Conservation (phyloP, 2,113 vertebrate species). For the Formicarius rufipectus region DNA sequence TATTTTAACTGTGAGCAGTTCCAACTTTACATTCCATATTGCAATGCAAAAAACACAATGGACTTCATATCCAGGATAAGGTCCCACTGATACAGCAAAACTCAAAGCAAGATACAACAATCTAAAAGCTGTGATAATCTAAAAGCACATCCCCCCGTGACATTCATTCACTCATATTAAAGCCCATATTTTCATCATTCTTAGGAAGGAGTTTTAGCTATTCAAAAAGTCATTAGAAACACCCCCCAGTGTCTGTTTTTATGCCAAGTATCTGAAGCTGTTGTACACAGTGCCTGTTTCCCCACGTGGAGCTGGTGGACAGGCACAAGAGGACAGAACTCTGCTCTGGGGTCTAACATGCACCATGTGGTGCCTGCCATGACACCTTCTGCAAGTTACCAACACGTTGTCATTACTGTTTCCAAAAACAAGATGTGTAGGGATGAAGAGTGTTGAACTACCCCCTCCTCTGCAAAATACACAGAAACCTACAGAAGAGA, state of each 20-base stretch:
- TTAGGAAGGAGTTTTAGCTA: neutral
- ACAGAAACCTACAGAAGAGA: neutral
- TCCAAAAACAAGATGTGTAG: neutral
- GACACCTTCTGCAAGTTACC: neutral
- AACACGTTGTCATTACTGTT: accelerated
- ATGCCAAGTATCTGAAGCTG: neutral
- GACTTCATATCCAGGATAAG: neutral
- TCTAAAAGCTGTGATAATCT: neutral
- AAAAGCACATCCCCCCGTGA: neutral
- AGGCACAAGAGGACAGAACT: neutral
- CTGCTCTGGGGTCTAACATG: neutral
- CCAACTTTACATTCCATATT: neutral
- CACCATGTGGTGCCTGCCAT: neutral
- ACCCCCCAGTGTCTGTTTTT: neutral
- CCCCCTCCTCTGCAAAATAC: neutral
- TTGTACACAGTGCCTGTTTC: neutral
- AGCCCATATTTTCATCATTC: neutral
- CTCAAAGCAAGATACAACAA: neutral
- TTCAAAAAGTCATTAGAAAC: neutral
- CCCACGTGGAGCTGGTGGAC: neutral
- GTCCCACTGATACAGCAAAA: neutral
- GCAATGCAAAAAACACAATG: neutral
- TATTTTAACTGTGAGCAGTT: neutral
- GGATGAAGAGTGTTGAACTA: neutral
- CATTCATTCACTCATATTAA: neutral